phyloP scores from a whole-genome alignment of 1,140 invertebrate species.

The Bombus difficillimus region DNA sequence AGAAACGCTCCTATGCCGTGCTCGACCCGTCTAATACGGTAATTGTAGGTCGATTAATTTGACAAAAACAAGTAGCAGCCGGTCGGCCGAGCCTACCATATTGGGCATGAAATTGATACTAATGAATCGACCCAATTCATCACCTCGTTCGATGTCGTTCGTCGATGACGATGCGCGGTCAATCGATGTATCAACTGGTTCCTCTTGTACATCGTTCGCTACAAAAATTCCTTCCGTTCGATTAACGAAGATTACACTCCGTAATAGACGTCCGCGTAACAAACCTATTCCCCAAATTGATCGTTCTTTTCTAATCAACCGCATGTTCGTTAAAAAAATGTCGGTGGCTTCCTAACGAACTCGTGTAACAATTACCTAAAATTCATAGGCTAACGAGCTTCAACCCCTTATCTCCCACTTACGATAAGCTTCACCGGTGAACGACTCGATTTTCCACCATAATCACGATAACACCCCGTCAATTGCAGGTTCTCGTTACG shows the following conservation, averaged over 20 bases:
- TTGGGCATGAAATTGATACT: constrained; percentile 69
- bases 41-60: constrained; percentile 78
- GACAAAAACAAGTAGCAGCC: constrained; percentile 65
- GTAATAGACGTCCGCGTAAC: not conserved
- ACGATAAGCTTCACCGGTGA: not conserved
- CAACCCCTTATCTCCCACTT: not conserved
- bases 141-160: constrained; percentile 15
- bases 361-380: not conserved
- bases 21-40: constrained; percentile 68
- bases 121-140: constrained; percentile 56
- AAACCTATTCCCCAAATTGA: not conserved
- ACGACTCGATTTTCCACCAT: constrained; percentile 24
- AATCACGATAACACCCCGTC: constrained; percentile 74
- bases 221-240: constrained; percentile 32
- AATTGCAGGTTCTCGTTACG: constrained; percentile 74
- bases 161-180: constrained; percentile 45
- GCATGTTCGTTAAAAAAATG: not conserved
- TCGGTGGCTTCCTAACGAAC: not conserved
- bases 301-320: not conserved
- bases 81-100: constrained; percentile 54
- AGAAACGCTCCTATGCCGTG: constrained; percentile 55
- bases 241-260: constrained; percentile 56
- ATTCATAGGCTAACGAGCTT: not conserved
- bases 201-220: constrained; percentile 32
- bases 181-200: constrained; percentile 63